Percentiles rank a stretch among this genome's conserved stretches.
phyloP scores from a whole-genome alignment of 2,888 invertebrate genomes.

The Abscondita cerata region DNA sequence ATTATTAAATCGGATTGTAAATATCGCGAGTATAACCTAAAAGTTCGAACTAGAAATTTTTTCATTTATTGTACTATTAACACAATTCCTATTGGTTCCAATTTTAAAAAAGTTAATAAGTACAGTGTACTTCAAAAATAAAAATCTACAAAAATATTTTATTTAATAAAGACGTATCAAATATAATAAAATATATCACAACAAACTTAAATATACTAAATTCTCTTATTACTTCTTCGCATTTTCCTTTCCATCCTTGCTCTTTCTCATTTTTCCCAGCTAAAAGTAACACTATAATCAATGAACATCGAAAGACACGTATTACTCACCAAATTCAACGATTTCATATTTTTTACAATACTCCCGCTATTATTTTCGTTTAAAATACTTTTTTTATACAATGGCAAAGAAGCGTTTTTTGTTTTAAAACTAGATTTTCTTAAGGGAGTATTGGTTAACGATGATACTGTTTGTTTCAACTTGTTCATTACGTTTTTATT shows the following conservation, averaged over 20 bases:
- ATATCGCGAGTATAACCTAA: constrained; percentile 6
- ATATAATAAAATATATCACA: no score
- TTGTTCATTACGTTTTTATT: constrained; percentile 6
- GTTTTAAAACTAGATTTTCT: background rate
- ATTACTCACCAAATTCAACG: constrained; percentile 32
- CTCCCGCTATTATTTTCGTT: constrained; percentile 15
- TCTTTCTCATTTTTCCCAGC: constrained; percentile 20
- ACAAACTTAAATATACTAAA: no score
- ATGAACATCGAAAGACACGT: no score
- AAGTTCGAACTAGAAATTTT: constrained; percentile 3
- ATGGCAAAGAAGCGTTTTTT: background rate
- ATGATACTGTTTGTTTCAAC: constrained; percentile 8
- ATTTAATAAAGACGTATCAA: no score
- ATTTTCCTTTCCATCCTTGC: constrained; percentile 31
- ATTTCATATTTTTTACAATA: constrained; percentile 15
- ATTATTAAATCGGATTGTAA: background rate
- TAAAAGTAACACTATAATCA: no score
- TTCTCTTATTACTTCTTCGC: no score
- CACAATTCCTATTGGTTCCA: constrained; percentile 3
- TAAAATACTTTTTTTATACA: constrained; percentile 11
- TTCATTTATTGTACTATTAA: background rate
- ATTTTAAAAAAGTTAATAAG: no score
- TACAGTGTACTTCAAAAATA: no score
- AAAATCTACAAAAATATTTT: no score
- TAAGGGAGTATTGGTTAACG: background rate